These are phyloP conservation scores for Entomyzon cyanotis DNA, from an alignment of 2,113 vertebrate species.

Conservation along the genomic window DNA sequence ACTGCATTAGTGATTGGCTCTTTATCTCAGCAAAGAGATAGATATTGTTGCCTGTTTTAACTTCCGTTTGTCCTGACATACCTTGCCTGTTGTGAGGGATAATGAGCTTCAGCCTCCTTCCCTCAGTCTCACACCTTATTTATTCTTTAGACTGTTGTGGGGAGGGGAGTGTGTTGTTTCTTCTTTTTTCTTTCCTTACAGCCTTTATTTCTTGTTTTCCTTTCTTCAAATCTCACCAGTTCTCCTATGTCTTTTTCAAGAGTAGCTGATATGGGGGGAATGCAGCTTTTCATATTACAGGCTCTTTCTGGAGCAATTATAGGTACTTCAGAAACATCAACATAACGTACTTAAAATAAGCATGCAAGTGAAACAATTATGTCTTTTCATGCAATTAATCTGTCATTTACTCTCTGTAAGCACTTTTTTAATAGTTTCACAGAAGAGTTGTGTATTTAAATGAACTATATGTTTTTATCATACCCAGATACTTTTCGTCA, in stretches of 20 bases:
- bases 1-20: background rate
- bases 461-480: background rate
- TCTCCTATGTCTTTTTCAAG: background rate
- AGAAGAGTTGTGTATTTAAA: background rate
- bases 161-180: background rate
- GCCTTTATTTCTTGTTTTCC: background rate
- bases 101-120: background rate
- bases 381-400: background rate
- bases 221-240: background rate
- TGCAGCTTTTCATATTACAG: background rate
- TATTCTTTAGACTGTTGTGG: background rate
- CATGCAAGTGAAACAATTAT: background rate
- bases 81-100: fast-evolving
- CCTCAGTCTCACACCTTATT: background rate
- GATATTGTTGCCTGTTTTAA: background rate
- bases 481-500: background rate
- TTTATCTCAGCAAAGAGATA: background rate
- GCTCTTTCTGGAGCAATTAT: background rate
- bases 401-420: background rate
- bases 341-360: background rate
- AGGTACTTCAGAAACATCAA: background rate
- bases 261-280: background rate
- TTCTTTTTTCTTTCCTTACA: background rate
- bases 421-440: background rate
- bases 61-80: background rate